A percentile compares a stretch with the other conserved stretches of the same genome.
These are phyloP conservation scores for Morpho deidamia DNA, from an alignment of 2,888 invertebrate genomes.

Conservation along the genomic window DNA sequence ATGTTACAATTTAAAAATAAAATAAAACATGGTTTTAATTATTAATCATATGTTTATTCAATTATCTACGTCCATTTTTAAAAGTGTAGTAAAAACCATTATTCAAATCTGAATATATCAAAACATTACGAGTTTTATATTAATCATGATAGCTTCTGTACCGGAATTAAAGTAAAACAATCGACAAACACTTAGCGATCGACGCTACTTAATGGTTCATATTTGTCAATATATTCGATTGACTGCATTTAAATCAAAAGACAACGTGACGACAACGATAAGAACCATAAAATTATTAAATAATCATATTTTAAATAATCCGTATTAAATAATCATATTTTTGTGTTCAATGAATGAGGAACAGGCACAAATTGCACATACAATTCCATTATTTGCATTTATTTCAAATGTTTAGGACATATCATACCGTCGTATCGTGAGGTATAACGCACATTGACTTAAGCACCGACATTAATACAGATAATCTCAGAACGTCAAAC, in stretches of 20 bases:
- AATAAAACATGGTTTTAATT: no score
- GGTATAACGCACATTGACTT: slow-evolving; percentile 34
- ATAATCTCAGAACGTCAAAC: slow-evolving; percentile 65
- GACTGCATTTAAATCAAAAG: neutral
- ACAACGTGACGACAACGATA: neutral
- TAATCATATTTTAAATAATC: no score
- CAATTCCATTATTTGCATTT: no score
- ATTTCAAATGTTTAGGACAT: no score
- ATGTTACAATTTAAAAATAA: no score
- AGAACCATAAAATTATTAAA: neutral
- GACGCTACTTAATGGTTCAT: slow-evolving; percentile 42
- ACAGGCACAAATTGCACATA: no score
- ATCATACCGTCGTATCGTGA: slow-evolving; percentile 25
- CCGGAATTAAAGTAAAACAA: slow-evolving; percentile 9
- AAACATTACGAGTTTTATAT: neutral
- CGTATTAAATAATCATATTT: neutral
- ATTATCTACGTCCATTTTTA: neutral
- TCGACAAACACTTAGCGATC: slow-evolving; percentile 33
- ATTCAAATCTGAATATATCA: neutral
- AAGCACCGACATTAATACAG: slow-evolving; percentile 54
- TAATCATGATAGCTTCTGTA: slow-evolving; percentile 11
- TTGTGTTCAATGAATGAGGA: no score
- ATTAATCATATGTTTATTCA: no score
- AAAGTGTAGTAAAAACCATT: neutral
- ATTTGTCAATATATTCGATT: slow-evolving; percentile 62